Percentiles rank a stretch among this genome's conserved stretches.
Conservation (phyloP, 2,888 invertebrate species). For the Galerucella pusilla region DNA sequence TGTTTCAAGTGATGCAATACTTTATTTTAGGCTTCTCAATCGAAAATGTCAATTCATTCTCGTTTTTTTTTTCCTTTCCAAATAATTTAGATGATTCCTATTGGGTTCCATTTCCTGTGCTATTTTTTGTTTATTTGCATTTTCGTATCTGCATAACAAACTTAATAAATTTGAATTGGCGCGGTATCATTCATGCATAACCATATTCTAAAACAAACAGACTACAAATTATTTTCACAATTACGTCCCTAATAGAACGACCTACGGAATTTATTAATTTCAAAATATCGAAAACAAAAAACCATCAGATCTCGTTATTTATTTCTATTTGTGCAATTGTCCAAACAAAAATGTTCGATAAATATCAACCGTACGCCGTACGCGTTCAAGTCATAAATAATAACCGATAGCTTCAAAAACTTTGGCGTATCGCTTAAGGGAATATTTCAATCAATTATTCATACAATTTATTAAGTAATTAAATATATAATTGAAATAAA, state of each 20-base stretch:
- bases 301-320: conserved; percentile 49
- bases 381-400: conserved; percentile 55
- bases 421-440: conserved; percentile 14
- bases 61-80: too few relatives aligned
- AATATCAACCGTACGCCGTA: conserved; percentile 56
- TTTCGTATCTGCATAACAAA: conserved; percentile 3
- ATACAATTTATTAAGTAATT: too few relatives aligned
- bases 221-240: conserved; percentile 33
- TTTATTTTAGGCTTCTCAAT: too few relatives aligned
- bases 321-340: conserved; percentile 53
- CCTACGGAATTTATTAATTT: conserved; percentile 43
- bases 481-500: too few relatives aligned
- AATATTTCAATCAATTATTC: neutral
- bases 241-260: conserved; percentile 36
- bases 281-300: conserved; percentile 47
- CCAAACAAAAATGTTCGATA: conserved; percentile 55
- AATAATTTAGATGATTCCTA: too few relatives aligned
- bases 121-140: conserved; percentile 3
- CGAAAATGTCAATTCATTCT: too few relatives aligned
- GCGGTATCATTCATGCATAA: conserved; percentile 24
- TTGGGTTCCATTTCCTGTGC: neutral
- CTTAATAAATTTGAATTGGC: conserved; percentile 21
- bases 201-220: conserved; percentile 31
- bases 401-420: conserved; percentile 49
- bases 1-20: too few relatives aligned